These are phyloP conservation scores for Corythaeola cristata DNA, from an alignment of 2,113 vertebrate species.

Conservation along the genomic window DNA sequence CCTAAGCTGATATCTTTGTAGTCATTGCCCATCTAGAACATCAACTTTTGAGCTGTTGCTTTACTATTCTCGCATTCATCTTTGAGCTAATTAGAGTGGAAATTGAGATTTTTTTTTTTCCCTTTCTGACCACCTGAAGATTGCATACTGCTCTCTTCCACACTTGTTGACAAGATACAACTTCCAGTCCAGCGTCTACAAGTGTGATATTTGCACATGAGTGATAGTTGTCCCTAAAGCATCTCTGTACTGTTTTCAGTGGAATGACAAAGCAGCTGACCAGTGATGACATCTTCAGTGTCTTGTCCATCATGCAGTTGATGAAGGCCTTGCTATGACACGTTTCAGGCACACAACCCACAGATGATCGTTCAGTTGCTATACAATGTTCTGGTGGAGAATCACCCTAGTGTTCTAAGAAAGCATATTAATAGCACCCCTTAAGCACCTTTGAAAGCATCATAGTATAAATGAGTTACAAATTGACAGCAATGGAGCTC, in stretches of 20 bases:
- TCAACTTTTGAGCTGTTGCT: fast-evolving
- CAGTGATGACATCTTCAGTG: neutral
- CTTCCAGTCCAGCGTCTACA: neutral
- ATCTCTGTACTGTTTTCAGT: neutral
- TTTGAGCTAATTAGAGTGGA: neutral
- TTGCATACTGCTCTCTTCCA: neutral
- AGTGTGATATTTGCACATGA: neutral
- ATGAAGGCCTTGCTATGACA: neutral
- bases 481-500: neutral
- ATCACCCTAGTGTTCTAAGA: neutral
- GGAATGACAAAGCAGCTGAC: neutral
- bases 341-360: neutral
- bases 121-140: neutral
- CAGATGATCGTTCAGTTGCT: neutral
- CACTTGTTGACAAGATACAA: neutral
- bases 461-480: neutral
- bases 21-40: neutral
- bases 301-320: neutral
- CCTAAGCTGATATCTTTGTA: neutral
- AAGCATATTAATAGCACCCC: neutral
- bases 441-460: neutral
- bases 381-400: fast-evolving
- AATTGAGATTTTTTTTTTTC: neutral
- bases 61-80: neutral
- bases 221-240: neutral